Evolutionary conservation across 2,113 vertebrate genomes (phyloP), one percentile per base, ranked within the genome.

Genomic region (Hippocampus guttulatus): DNA sequence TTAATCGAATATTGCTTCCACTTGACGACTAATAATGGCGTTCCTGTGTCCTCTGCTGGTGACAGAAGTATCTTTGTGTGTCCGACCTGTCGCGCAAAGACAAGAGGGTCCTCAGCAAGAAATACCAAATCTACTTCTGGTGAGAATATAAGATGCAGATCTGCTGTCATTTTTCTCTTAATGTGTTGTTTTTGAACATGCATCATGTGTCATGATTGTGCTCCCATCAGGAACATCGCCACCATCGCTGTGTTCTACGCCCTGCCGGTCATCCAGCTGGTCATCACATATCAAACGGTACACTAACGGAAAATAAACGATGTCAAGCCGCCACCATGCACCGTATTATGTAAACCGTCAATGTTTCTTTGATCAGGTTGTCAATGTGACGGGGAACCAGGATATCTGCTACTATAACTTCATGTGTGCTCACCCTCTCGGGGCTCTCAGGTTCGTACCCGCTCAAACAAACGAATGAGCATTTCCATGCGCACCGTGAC

Each of bases 371-470:
- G 60, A 25, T 67, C 84, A 99, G 97, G 97, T 96, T 73, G 95
- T 98, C 69, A 98, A 98, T 0, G 95, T 94, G 64, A 98, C 97
- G 0, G 97, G 97, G 76, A 98, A 99, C 83, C 97, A 99, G 85
- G 97, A 99, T 88, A 98, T 99, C 90, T 99, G 97, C 89, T 99
- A 95, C 88, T 99, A 99, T 89, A 99, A 99, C 91, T 99, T 99
- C 83, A 88, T 98, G 70, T 99, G 97, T 0, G 97, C 97, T 54
- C 96, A 98, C 83, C 97, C 97, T 0, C 91, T 98, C 71, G 96
- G 97, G 68, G 95, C 93, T 67, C 92, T 98, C 67, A 98, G 96
- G 97, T 98, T 45, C 1, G 86, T 68, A 43, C 20, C n/a, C 60
- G 92, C 45, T 49, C 41, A 33, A 41, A 43, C 45, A 23, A 55